Evolutionary conservation across 2,888 invertebrate species (phyloP).

Genomic region (Leptopilina drosophilae): DNA sequence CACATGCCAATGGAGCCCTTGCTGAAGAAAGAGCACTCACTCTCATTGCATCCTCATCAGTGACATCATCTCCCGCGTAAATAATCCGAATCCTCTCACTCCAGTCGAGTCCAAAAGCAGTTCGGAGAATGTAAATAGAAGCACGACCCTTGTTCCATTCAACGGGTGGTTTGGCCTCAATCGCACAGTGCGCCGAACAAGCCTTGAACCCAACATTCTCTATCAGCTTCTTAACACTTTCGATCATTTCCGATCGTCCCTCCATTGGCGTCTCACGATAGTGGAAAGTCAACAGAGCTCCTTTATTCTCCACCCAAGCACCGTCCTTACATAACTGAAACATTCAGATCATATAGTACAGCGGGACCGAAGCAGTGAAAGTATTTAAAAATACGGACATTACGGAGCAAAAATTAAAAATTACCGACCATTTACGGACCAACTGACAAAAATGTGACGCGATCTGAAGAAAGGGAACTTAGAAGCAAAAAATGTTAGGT

Average conservation of each 20-base stretch:
- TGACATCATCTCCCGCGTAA: conserved; percentile 92
- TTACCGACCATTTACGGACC: too few relatives aligned
- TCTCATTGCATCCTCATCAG: conserved; percentile 94
- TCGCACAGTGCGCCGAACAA: conserved; percentile 89
- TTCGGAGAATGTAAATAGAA: conserved; percentile 92
- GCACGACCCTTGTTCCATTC: conserved; percentile 95
- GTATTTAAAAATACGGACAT: too few relatives aligned
- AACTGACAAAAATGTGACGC: too few relatives aligned
- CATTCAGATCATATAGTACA: too few relatives aligned
- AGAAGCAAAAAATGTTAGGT: too few relatives aligned
- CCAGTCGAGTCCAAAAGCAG: conserved; percentile 95
- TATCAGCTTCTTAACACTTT: conserved; percentile 86
- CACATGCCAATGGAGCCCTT: too few relatives aligned
- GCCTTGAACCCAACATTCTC: conserved; percentile 88
- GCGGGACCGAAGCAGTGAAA: too few relatives aligned
- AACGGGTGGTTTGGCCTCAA: conserved; percentile 94
- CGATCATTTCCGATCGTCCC: conserved; percentile 83
- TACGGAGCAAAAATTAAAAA: too few relatives aligned
- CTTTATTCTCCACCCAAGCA: conserved; percentile 95
- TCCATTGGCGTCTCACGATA: conserved; percentile 89
- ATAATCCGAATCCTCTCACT: conserved; percentile 92
- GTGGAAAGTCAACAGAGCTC: conserved; percentile 91
- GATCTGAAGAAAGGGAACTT: too few relatives aligned
- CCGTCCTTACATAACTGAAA: conserved; percentile 88
- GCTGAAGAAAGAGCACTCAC: too few relatives aligned